Base-by-base conservation (phyloP, 2,797 vertebrate genomes). In the Alosa sapidissima region DNA sequence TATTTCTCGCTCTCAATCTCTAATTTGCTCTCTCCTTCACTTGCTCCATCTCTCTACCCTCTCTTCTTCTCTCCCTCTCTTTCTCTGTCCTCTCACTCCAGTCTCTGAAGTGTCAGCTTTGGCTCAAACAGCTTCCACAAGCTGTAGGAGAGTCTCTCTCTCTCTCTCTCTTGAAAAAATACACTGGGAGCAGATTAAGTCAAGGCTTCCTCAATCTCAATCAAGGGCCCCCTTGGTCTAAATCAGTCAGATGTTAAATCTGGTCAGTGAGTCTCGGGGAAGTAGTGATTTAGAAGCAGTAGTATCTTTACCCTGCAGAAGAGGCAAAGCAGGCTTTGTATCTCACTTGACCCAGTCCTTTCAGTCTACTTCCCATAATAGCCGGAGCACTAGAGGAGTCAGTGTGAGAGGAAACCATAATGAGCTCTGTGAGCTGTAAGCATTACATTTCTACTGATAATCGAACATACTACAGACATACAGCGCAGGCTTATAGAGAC, bases 121-220 rank as follows among this genome's bases (percentile, higher is more conserved):
- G 16, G 36, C 68, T 75, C 68, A 72, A 33, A 41, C 28, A 36
- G 24, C 62, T 28, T 68, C 62, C 11, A 28, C 28, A 72, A 41
- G 65, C 65, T 72, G 33, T 11, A 72, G 33, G 33, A 72, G 11
- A 7, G 2, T 45, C 14, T 45, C 68, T 45, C 68, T 75, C 68
- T 41, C 36, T 60, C 4, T 60, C 78, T 65, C 33, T 72, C 2
- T 68, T 1, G 82, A 81, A 45, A 84, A 41, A n/a, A 7, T 45
- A 9, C 33, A 83, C 48, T 14, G 45, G 24, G 58, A 81, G 19
- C 33, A 68, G 48, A 81, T 83, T 75, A 68, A 81, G 82, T 83
- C 68, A 85, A 84, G 78, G 78, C 36, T 81, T 75, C 33, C 68
- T 75, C 68, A 75, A 75, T 75, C 68, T 75, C 14, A 75, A 51